These are phyloP conservation scores for Myathropa florea DNA, from an alignment of 2,888 invertebrate species.

Conservation along the genomic window DNA sequence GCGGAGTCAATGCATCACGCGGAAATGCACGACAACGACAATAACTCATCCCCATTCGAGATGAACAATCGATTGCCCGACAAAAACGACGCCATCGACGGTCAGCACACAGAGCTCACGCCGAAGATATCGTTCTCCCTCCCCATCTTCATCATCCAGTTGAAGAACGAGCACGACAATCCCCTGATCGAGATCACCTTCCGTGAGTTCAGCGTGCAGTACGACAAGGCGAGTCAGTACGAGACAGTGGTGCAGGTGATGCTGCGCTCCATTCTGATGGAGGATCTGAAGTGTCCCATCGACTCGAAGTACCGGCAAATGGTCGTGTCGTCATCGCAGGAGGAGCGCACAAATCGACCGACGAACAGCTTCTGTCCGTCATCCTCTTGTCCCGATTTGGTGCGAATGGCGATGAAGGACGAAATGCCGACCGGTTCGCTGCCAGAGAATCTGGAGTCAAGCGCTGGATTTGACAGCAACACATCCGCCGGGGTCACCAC, in stretches of 20 bases:
- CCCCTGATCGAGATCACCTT: slow-evolving; percentile 93
- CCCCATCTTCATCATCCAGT: slow-evolving; percentile 87
- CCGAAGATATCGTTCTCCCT: slow-evolving; percentile 86
- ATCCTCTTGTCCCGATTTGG: slow-evolving; percentile 92
- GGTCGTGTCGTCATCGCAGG: slow-evolving; percentile 85
- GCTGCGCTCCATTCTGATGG: slow-evolving; percentile 92
- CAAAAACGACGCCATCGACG: not conserved
- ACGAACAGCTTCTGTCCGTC: slow-evolving; percentile 46
- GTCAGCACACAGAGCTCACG: slow-evolving; percentile 56
- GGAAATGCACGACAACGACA: slow-evolving; percentile 72
- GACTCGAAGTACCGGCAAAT: slow-evolving; percentile 91
- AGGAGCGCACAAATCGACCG: slow-evolving; percentile 61
- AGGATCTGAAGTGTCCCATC: slow-evolving; percentile 90
- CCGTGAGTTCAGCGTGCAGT: slow-evolving; percentile 89
- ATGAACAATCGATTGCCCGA: slow-evolving; percentile 38
- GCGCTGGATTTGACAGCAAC: slow-evolving; percentile 80
- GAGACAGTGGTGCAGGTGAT: slow-evolving; percentile 90
- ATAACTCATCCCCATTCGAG: slow-evolving; percentile 60
- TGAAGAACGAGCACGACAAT: slow-evolving; percentile 88
- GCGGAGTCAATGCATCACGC: slow-evolving; percentile 19
- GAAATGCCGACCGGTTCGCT: slow-evolving; percentile 81
- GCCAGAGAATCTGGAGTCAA: slow-evolving; percentile 84
- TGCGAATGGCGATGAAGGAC: slow-evolving; percentile 74
- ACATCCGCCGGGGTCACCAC: slow-evolving; percentile 27
- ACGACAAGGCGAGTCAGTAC: slow-evolving; percentile 85